Evolutionary conservation across 2,113 vertebrate species (phyloP), one percentile per base, ranked within the genome.

Genomic region (Antidorcas marsupialis): DNA sequence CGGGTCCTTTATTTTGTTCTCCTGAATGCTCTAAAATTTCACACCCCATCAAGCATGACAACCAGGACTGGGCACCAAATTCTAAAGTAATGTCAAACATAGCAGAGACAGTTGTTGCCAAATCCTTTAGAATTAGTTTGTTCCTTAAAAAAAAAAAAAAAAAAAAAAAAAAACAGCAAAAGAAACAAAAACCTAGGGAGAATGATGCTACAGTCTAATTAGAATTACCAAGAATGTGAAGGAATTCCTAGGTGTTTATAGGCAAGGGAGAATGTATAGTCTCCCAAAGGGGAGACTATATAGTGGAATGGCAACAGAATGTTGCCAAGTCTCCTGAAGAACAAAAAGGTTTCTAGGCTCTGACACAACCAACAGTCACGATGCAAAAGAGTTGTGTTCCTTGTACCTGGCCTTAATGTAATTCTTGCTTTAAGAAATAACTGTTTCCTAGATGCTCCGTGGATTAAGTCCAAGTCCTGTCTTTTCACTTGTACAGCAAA

Each of bases 81-180:
- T 89, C 55, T 89, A 95, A 95, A 85, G 30, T 28, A 78, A 91
- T 78, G 19, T 33, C 91, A 95, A 94, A 64, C 39, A 55, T 2
- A 59, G 59, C 71, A 91, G 55, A 86, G 30, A 57, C 21, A 52
- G 84, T 57, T 86, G 47, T 76, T 96, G 78, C 60, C 83, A 95
- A 91, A 95, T 95, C 23, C n/a, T 92, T 43, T 36, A 87, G 30
- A 95, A 50, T 87, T 86, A 33, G 14, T 93, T 95, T 36, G 89
- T 89, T 96, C n/a, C 30, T 88, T 6, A 7, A 45, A 16, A n/a
- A 28, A 53, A 55, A 4, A 33, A 45, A n/a, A n/a, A n/a, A n/a
- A n/a, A n/a, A n/a, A 43, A 43, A 45, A 16, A n/a, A 28, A 53
- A 55, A 4, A 33, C 39, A 96, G 79, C 19, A 79, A 79, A 84